Conservation (phyloP, 2,888 invertebrate species). For the Tuta absoluta region DNA sequence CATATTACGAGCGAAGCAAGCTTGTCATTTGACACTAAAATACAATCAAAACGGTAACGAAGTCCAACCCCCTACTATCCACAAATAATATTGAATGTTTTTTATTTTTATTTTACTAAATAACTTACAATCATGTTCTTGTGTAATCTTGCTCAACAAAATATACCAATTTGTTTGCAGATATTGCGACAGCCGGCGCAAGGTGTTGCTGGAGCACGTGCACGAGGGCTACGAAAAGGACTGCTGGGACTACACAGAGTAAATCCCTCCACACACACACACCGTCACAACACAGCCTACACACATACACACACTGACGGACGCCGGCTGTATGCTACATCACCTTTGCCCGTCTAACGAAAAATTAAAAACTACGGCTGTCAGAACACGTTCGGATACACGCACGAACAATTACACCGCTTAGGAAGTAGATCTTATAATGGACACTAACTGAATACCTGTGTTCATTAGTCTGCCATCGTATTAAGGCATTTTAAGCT, state of each 20-base stretch:
- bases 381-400: constrained; percentile 23
- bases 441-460: constrained; percentile 4
- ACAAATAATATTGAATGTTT: no score
- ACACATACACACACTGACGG: constrained; percentile 26
- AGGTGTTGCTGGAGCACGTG: constrained; percentile 97
- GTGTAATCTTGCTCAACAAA: no score
- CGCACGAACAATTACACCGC: neutral
- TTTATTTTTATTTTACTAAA: no score
- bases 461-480: constrained; percentile 4
- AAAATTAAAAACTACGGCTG: neutral
- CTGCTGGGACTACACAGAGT: constrained; percentile 98
- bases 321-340: constrained; percentile 7
- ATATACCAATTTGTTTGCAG: constrained; percentile 90
- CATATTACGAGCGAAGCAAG: no score
- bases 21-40: no score
- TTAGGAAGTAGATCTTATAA: neutral
- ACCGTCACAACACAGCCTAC: constrained; percentile 31
- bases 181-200: constrained; percentile 98
- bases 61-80: no score
- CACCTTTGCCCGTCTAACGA: neutral
- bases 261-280: constrained; percentile 56
- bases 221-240: constrained; percentile 99
- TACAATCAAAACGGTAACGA: no score
- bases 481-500: neutral
- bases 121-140: no score